Base-by-base conservation (phyloP, 53 echinoderm and acorn worm species). In the Paracentrotus lividus region DNA sequence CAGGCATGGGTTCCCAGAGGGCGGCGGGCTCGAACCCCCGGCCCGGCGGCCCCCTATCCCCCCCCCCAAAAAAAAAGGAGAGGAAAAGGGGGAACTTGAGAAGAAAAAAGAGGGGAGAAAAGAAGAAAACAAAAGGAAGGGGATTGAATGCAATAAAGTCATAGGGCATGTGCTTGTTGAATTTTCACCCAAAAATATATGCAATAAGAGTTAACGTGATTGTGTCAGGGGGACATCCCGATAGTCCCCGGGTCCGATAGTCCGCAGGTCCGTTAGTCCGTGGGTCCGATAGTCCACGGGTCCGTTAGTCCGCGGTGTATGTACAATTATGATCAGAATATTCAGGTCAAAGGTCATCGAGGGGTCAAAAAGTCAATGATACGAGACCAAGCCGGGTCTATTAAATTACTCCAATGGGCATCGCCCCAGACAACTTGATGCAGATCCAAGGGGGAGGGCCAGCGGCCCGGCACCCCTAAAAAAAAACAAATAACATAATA, bases 381-480 rank as follows among this genome's bases (percentile, higher is more conserved):
- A 58, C 59, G 59, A 58, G 59, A 14, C 59, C 59, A 58, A 16
- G 59, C n/a, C 15, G 59, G 59, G 10, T 58, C 59, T 58, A 58
- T 58, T 16, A 58, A 14, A 21, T 16, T 58, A 21, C 10, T 21
- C 59, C 59, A 58, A 58, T 16, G 59, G 59, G 20, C 59, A 58
- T 58, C 59, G 59, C 59, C 59, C 59, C 59, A 16, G 59, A 58
- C 59, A 58, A 58, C 59, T 58, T n/a, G n/a, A n/a, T n/a, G n/a
- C n/a, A n/a, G n/a, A n/a, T n/a, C n/a, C n/a, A n/a, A n/a, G n/a
- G n/a, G n/a, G n/a, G n/a, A n/a, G n/a, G n/a, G n/a, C n/a, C n/a
- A n/a, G n/a, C n/a, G n/a, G n/a, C n/a, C n/a, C n/a, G n/a, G n/a
- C n/a, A n/a, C n/a, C n/a, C n/a, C n/a, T n/a, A n/a, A n/a, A n/a